These are phyloP conservation scores for Drosophila mettleri DNA, from an alignment of 2,888 invertebrate genomes.

Conservation along the genomic window DNA sequence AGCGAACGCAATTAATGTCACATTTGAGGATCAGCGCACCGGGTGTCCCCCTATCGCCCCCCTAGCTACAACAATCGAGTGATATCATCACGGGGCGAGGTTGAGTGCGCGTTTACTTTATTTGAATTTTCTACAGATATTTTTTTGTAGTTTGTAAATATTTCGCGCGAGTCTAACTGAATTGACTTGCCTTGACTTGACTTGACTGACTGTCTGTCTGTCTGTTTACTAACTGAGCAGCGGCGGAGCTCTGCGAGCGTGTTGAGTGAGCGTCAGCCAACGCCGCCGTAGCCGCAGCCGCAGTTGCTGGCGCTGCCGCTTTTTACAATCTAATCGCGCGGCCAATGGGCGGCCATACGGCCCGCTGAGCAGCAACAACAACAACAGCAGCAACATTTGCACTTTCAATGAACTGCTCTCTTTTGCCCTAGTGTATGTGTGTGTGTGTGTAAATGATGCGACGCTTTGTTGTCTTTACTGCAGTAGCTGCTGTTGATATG, in stretches of 20 bases:
- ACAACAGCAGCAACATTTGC: constrained; percentile 47
- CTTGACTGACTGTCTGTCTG: constrained; percentile 45
- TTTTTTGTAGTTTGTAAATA: constrained; percentile 46
- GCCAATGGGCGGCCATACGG: constrained; percentile 59
- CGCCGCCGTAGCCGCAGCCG: not conserved
- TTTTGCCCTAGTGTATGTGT: constrained; percentile 23
- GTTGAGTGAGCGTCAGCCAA: constrained; percentile 33
- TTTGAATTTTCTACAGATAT: constrained; percentile 11
- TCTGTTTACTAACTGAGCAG: constrained; percentile 48
- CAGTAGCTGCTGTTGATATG: constrained; percentile 13
- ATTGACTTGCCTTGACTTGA: constrained; percentile 42
- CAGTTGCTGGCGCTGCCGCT: constrained; percentile 1
- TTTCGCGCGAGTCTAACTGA: constrained; percentile 70
- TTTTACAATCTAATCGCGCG: constrained; percentile 72
- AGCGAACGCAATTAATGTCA: constrained; percentile 33
- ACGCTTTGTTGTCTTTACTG: constrained; percentile 45
- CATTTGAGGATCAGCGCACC: constrained; percentile 45
- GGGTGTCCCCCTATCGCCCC: not conserved
- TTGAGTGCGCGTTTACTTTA: constrained; percentile 25
- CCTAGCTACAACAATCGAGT: constrained; percentile 10
- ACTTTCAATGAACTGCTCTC: constrained; percentile 50
- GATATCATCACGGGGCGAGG: constrained; percentile 44
- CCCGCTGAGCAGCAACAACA: constrained; percentile 47
- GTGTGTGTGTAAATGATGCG: constrained; percentile 12
- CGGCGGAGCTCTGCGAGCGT: constrained; percentile 34